phyloP scores from a whole-genome alignment of 1,140 invertebrate genomes.

The Procambarus virginalis region DNA sequence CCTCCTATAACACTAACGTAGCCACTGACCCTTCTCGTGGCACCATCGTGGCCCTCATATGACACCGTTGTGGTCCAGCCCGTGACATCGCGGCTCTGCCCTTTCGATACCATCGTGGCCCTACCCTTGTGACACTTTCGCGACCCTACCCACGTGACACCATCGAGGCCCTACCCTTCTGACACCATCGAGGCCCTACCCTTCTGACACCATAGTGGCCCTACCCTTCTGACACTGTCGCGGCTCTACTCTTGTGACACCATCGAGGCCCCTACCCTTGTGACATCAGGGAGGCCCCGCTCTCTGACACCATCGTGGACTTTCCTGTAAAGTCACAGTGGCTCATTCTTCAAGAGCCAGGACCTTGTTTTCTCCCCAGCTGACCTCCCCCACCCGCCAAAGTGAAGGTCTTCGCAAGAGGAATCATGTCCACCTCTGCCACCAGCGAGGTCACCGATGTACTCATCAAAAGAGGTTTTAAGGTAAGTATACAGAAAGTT shows the following conservation, averaged over 20 bases:
- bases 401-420: not conserved
- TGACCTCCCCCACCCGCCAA: not conserved
- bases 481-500: not conserved
- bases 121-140: not conserved
- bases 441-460: constrained; percentile 25
- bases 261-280: too few relatives aligned
- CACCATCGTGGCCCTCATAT: not conserved
- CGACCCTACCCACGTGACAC: not conserved
- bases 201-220: not conserved
- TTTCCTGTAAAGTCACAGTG: too few relatives aligned
- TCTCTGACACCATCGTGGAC: too few relatives aligned
- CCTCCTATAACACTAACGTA: not conserved
- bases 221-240: too few relatives aligned
- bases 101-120: not conserved
- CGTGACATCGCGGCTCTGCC: too few relatives aligned
- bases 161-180: not conserved
- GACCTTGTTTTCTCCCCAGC: too few relatives aligned
- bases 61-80: not conserved
- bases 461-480: constrained; percentile 32
- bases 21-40: not conserved
- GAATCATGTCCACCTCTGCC: not conserved
- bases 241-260: too few relatives aligned
- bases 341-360: too few relatives aligned
- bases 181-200: too few relatives aligned
- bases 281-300: too few relatives aligned